Conservation (phyloP, 2,888 invertebrate species). For the Ormia ochracea region DNA sequence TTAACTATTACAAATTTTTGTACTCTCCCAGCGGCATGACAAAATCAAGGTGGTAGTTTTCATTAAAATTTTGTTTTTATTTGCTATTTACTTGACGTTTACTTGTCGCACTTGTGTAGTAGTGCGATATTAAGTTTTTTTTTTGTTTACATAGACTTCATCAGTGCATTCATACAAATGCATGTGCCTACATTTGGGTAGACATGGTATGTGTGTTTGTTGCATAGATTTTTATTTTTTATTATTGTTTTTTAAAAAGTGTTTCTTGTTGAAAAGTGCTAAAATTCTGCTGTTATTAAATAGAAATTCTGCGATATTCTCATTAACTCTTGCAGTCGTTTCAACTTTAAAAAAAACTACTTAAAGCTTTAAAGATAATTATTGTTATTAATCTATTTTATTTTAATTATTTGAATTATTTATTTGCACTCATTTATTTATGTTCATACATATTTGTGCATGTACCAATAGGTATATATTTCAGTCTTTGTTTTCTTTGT, state of each 20-base stretch:
- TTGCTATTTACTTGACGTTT: conserved; percentile 19
- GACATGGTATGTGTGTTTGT: neutral
- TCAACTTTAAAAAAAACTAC: too few relatives aligned
- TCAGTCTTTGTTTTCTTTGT: neutral
- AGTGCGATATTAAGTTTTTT: neutral
- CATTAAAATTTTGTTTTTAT: conserved; percentile 16
- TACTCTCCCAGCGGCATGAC: conserved; percentile 33
- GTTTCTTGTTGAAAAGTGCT: neutral
- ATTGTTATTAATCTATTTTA: neutral
- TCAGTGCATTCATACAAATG: too few relatives aligned
- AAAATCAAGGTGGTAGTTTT: conserved; percentile 44
- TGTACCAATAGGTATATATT: neutral
- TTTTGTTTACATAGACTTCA: neutral
- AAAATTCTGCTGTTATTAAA: conserved; percentile 18
- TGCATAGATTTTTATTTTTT: too few relatives aligned
- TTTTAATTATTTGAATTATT: neutral
- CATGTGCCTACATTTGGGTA: too few relatives aligned
- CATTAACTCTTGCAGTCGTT: neutral
- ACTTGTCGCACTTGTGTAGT: neutral
- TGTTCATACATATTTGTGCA: neutral
- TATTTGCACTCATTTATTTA: neutral
- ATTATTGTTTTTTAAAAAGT: too few relatives aligned
- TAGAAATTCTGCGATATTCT: conserved; percentile 24
- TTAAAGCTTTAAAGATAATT: neutral
- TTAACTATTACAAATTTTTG: neutral